Evolutionary conservation across 2,888 invertebrate species (phyloP).

Genomic region (Eristalis intricaria): DNA sequence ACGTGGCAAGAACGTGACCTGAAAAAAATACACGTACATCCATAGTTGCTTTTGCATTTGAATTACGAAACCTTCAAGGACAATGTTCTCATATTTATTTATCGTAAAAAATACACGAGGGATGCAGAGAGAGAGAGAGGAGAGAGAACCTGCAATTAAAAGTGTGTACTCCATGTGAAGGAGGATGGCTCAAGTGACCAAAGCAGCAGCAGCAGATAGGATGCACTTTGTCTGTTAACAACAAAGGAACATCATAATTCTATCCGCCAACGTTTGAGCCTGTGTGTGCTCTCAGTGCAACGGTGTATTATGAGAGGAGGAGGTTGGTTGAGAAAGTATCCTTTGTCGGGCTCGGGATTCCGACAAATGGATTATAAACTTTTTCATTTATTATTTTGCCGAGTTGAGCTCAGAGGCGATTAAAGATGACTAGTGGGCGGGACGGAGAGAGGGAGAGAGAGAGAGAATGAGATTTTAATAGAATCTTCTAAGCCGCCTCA

Average conservation of each 20-base stretch:
- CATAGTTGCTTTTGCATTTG: neutral
- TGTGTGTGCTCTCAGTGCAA: neutral
- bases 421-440: neutral
- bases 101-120: neutral
- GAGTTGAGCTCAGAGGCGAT: slow-evolving; percentile 10
- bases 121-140: neutral
- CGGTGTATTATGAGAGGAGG: neutral
- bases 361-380: slow-evolving; percentile 55
- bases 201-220: slow-evolving; percentile 27
- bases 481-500: slow-evolving; percentile 23
- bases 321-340: slow-evolving; percentile 2
- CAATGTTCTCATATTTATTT: slow-evolving; percentile 10
- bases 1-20: slow-evolving; percentile 51
- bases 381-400: slow-evolving; percentile 48
- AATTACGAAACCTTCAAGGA: slow-evolving; percentile 17
- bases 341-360: slow-evolving; percentile 20
- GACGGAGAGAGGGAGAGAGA: no score
- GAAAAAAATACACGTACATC: slow-evolving; percentile 16
- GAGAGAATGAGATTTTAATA: slow-evolving; percentile 13
- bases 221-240: slow-evolving; percentile 32
- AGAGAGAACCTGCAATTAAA: slow-evolving; percentile 36
- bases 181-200: slow-evolving; percentile 42
- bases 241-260: slow-evolving; percentile 24
- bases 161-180: slow-evolving; percentile 41
- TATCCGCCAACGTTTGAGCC: neutral